Evolutionary conservation across 2,797 vertebrate species (phyloP).

Genomic region (Pseudocheirus occidentalis): DNA sequence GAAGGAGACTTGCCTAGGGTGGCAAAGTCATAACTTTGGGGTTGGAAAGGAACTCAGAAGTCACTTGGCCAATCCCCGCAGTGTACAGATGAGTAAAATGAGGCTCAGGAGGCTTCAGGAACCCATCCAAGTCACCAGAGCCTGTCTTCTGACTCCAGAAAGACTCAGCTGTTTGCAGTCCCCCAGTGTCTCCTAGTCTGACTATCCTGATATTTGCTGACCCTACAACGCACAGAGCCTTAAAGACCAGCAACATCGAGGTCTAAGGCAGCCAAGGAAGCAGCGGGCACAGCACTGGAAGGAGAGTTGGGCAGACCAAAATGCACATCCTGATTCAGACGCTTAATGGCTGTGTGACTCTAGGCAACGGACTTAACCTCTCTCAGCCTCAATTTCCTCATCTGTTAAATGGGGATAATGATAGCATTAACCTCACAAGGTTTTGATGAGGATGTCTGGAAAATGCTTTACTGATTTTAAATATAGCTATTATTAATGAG

Average conservation of each 20-base stretch:
- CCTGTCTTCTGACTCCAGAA: fast-evolving
- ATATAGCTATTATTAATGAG: background rate
- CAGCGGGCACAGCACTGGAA: background rate
- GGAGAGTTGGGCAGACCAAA: background rate
- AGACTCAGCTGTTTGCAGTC: background rate
- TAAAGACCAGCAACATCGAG: background rate
- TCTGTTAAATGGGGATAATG: background rate
- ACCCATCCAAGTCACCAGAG: too few relatives aligned
- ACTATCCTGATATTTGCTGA: background rate
- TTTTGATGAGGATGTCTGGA: background rate
- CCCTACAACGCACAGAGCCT: background rate
- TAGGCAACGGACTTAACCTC: background rate
- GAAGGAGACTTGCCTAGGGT: background rate
- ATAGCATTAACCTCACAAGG: background rate
- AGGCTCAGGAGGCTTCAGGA: background rate
- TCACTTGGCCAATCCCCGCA: background rate
- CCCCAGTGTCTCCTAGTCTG: background rate
- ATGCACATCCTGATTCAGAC: background rate
- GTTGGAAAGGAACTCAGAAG: background rate
- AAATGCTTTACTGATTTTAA: background rate
- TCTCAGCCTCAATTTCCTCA: background rate
- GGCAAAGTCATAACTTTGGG: too few relatives aligned
- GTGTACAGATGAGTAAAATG: background rate
- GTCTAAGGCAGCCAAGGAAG: background rate
- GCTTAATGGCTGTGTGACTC: background rate